phyloP scores from a whole-genome alignment of 1,140 invertebrate genomes.

The Metopolophium dirhodum region DNA sequence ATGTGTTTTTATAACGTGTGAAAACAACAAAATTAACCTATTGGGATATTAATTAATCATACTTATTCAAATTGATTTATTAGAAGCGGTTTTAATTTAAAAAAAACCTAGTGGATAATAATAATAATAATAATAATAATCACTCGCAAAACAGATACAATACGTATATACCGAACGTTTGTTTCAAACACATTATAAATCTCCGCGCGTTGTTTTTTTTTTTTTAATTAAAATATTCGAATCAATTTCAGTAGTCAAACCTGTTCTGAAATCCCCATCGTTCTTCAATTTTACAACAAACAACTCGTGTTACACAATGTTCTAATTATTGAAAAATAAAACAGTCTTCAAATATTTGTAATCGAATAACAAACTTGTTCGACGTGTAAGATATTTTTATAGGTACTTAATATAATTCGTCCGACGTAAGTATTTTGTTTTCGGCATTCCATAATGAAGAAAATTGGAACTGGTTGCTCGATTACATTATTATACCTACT shows the following conservation, averaged over 20 bases:
- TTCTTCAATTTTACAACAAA: conserved; percentile 19
- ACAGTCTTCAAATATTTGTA: neutral
- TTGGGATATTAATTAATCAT: conserved; percentile 35
- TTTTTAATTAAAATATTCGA: conserved; percentile 52
- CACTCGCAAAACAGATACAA: conserved; percentile 20
- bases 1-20: conserved; percentile 36
- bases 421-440: neutral
- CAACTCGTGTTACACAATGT: conserved; percentile 24
- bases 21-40: conserved; percentile 44
- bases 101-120: neutral
- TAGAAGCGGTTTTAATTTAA: conserved; percentile 43
- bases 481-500: neutral
- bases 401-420: neutral
- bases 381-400: neutral
- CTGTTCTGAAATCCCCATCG: neutral
- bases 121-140: conserved; percentile 35
- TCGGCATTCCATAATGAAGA: neutral
- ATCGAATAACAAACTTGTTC: neutral
- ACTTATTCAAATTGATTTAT: conserved; percentile 49
- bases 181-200: conserved; percentile 39
- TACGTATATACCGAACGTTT: neutral
- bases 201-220: neutral
- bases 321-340: conserved; percentile 6
- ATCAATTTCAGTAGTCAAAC: conserved; percentile 53
- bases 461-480: neutral